Base-by-base conservation (phyloP, 30 jellyfish, hydroid and myxozoan species). In the Aurelia coerulea region DNA sequence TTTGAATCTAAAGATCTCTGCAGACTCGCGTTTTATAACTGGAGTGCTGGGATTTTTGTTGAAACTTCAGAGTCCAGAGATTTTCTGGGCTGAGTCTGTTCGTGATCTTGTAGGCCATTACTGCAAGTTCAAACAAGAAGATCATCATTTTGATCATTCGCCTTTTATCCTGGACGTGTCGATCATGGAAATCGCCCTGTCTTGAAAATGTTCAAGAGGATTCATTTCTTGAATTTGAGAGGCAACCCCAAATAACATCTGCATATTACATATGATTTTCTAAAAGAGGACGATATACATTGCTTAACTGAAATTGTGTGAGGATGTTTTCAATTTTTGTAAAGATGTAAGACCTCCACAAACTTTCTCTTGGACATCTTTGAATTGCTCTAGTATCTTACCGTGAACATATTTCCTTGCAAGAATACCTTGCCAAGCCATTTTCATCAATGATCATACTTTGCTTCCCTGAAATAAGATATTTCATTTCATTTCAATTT, bases 351-450 rank as follows among this genome's bases (percentile, higher is more conserved):
- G 72, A 2, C 70, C 83, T 58, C 70, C 69, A 18, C 50, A 8
- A 11, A 73, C 70, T 50, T 49, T 73, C 60, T 9, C 62, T 58
- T 46, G 7, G 73, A 46, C 56, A 0, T 2, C 15, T 6, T 46
- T 46, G 8, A 46, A 6, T 2, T 46, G 6, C 14, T 46, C 56
- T 46, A 7, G 15, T 46, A 46, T 46, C 78, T 85, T 86, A 91
- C 98, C 89, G 80, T 59, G 90, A 78, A 73, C 98, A 91, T 1
- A 89, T 65, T 23, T 71, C 17, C 41, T 68, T 65, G 46, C 98
- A 91, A 33, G 96, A 79, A 74, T 78, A 91, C 37, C 80, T 81
- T 9, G 34, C 51, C 63, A 58, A 33, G 75, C 89, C 88, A 12
- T 70, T 49, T 10, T 58, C 63, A 60, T 73, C 92, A 58, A 56